A percentile compares a stretch with the other conserved stretches of the same genome.
These are phyloP conservation scores for Deroptyus accipitrinus DNA, from an alignment of 2,113 vertebrate genomes.

Conservation along the genomic window DNA sequence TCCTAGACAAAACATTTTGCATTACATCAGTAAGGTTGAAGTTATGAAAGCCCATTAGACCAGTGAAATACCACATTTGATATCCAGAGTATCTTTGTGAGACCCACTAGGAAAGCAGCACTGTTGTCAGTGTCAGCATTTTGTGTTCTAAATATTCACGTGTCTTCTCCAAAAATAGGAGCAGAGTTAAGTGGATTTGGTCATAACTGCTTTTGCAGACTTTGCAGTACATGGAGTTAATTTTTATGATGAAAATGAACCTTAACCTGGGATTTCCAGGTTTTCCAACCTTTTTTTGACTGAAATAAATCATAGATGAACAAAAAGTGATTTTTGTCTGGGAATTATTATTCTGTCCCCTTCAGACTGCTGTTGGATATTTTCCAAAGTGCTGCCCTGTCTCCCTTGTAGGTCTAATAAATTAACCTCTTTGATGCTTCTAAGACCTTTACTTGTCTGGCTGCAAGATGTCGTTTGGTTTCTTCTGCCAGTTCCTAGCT, in stretches of 20 bases:
- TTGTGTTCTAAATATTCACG: not conserved
- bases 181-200: not conserved
- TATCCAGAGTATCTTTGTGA: not conserved
- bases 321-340: slow-evolving; percentile 9
- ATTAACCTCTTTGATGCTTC: not conserved
- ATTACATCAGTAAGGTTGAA: not conserved
- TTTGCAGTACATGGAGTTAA: not conserved
- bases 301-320: slow-evolving; percentile 30
- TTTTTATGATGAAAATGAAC: not conserved
- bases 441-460: not conserved
- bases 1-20: slow-evolving; percentile 36
- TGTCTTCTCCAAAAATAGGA: not conserved
- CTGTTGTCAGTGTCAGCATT: not conserved
- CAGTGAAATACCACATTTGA: not conserved
- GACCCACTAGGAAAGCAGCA: not conserved
- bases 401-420: not conserved
- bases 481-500: not conserved
- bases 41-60: not conserved
- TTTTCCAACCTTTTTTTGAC: not conserved
- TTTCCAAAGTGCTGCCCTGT: not conserved
- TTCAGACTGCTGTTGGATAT: not conserved
- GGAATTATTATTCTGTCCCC: slow-evolving; percentile 12
- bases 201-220: not conserved
- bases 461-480: not conserved
- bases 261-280: not conserved